These are phyloP conservation scores for Chromobotia macracanthus DNA, from an alignment of 2,797 vertebrate genomes.

Conservation along the genomic window DNA sequence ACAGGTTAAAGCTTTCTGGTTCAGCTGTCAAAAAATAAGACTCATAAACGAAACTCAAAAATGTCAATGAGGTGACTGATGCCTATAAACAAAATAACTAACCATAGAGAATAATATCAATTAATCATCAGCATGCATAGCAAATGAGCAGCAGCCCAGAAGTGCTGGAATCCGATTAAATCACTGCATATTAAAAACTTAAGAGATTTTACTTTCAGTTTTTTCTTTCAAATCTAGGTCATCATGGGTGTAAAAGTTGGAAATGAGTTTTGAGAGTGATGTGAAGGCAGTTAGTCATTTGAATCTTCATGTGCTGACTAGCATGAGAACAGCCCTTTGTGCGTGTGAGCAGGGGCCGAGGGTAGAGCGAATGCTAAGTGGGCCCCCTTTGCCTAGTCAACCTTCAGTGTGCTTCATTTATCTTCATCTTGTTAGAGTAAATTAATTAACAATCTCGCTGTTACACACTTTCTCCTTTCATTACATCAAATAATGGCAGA, in stretches of 20 bases:
- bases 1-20: conserved; percentile 1
- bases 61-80: conserved; percentile 41
- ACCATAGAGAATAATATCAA: conserved; percentile 57
- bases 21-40: conserved; percentile 23
- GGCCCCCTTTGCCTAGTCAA: conserved; percentile 87
- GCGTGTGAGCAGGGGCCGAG: conserved; percentile 65
- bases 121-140: conserved; percentile 56
- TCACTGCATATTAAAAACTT: conserved; percentile 59
- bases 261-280: conserved; percentile 31
- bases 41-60: conserved; percentile 18
- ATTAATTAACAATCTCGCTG: conserved; percentile 99
- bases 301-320: conserved; percentile 60
- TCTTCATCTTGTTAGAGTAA: conserved; percentile 99
- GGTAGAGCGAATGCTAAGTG: conserved; percentile 86
- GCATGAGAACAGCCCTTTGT: conserved; percentile 70
- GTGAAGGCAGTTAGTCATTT: conserved; percentile 43
- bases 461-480: conserved; percentile 98
- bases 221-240: conserved; percentile 25
- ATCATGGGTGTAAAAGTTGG: conserved; percentile 12
- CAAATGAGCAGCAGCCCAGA: conserved; percentile 60
- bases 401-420: conserved; percentile 94
- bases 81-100: conserved; percentile 54
- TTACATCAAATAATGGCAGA: conserved; percentile 97
- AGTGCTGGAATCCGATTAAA: conserved; percentile 64
- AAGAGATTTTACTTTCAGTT: conserved; percentile 25